phyloP scores from a whole-genome alignment of 2,797 vertebrate species.

The Pangasius djambal region DNA sequence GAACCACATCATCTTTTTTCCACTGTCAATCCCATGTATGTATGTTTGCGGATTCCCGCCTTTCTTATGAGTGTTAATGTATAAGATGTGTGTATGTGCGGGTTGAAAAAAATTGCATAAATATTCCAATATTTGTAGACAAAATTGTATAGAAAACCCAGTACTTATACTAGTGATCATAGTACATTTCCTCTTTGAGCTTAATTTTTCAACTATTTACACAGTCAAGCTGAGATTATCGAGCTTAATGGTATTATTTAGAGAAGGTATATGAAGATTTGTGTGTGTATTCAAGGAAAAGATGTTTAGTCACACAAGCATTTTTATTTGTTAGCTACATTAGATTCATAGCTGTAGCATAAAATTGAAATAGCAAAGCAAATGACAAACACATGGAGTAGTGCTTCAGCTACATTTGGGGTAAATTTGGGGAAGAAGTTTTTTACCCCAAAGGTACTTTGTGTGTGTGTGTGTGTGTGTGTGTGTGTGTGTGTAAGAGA shows the following conservation, averaged over 20 bases:
- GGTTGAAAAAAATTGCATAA: neutral
- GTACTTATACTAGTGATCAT: neutral
- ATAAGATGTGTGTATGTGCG: constrained; percentile 32
- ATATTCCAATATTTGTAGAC: neutral
- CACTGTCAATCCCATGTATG: neutral
- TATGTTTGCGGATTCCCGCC: neutral
- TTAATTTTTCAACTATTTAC: neutral
- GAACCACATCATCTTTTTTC: neutral
- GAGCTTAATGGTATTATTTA: neutral
- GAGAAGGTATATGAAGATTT: neutral
- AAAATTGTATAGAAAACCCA: neutral
- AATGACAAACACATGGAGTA: neutral
- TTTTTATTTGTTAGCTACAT: neutral
- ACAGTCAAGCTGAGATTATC: neutral
- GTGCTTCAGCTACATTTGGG: neutral
- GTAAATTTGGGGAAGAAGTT: neutral
- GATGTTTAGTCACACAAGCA: neutral
- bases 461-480: constrained; percentile 26
- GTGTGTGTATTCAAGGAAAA: neutral
- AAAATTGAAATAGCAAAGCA: neutral
- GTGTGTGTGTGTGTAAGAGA: constrained; percentile 25
- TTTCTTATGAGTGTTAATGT: neutral
- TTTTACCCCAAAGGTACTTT: neutral
- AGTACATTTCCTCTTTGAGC: neutral
- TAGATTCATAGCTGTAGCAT: neutral